A percentile compares a stretch with the other conserved stretches of the same genome.
Evolutionary conservation across 2,113 vertebrate genomes (phyloP).

Genomic region (Heteronetta atricapilla): DNA sequence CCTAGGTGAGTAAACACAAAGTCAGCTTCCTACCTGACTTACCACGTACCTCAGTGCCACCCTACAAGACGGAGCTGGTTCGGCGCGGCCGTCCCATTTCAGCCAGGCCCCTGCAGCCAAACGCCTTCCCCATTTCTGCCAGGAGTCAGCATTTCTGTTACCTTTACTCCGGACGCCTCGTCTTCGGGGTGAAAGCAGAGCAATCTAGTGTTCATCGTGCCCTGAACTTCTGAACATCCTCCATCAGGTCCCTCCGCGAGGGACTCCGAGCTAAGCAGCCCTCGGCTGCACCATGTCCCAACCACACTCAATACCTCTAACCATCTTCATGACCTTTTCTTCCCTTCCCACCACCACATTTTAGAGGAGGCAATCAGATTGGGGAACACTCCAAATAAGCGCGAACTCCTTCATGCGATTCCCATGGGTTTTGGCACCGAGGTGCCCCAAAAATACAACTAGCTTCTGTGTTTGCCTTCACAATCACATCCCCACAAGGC

Average conservation of each 20-base stretch:
- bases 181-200: background rate
- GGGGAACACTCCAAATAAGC: background rate
- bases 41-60: background rate
- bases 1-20: rapidly evolving
- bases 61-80: rapidly evolving
- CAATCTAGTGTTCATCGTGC: background rate
- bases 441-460: rapidly evolving
- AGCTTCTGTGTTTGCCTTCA: background rate
- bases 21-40: background rate
- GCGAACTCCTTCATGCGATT: rapidly evolving
- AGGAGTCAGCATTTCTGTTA: background rate
- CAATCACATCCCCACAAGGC: rapidly evolving
- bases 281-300: background rate
- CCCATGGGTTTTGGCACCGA: rapidly evolving
- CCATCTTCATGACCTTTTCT: slow-evolving; percentile 10
- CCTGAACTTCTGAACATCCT: background rate
- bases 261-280: background rate
- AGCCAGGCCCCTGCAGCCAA: background rate
- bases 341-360: background rate
- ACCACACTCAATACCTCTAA: slow-evolving; percentile 1
- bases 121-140: rapidly evolving
- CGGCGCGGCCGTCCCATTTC: rapidly evolving
- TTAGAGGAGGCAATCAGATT: background rate
- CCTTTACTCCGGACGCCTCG: background rate
- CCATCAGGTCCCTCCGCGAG: background rate